Evolutionary conservation across 2,888 invertebrate species (phyloP).

Genomic region (Coenonympha arcania): DNA sequence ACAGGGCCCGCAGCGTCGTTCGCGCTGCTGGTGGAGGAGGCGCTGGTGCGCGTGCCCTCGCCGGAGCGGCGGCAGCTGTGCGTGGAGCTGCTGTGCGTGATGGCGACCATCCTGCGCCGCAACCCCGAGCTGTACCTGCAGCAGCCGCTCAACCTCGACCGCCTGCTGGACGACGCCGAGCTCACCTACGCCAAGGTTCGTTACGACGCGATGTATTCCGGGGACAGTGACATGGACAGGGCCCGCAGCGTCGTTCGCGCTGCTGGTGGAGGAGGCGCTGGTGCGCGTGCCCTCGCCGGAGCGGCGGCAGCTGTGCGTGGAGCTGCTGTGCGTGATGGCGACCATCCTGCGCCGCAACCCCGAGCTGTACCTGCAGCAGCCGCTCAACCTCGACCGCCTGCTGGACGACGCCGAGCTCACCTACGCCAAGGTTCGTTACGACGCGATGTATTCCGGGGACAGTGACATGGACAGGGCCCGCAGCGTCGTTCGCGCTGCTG

Average conservation of each 20-base stretch:
- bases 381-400: constrained; percentile 86
- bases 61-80: constrained; percentile 80
- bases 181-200: constrained; percentile 87
- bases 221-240: too few species aligned
- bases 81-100: constrained; percentile 86
- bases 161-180: constrained; percentile 87
- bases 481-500: too few species aligned
- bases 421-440: constrained; percentile 81
- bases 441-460: too few species aligned
- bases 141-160: constrained; percentile 86
- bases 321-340: constrained; percentile 89
- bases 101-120: constrained; percentile 92
- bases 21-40: too few species aligned
- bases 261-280: too few species aligned
- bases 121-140: constrained; percentile 94
- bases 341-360: constrained; percentile 96
- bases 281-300: too few species aligned
- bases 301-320: constrained; percentile 80
- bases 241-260: too few species aligned
- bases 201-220: neutral
- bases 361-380: constrained; percentile 87
- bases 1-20: too few species aligned
- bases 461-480: too few species aligned
- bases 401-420: constrained; percentile 88
- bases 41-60: too few species aligned